Evolutionary conservation across 2,113 vertebrate species (phyloP).

Genomic region (Oncorhynchus mykiss): DNA sequence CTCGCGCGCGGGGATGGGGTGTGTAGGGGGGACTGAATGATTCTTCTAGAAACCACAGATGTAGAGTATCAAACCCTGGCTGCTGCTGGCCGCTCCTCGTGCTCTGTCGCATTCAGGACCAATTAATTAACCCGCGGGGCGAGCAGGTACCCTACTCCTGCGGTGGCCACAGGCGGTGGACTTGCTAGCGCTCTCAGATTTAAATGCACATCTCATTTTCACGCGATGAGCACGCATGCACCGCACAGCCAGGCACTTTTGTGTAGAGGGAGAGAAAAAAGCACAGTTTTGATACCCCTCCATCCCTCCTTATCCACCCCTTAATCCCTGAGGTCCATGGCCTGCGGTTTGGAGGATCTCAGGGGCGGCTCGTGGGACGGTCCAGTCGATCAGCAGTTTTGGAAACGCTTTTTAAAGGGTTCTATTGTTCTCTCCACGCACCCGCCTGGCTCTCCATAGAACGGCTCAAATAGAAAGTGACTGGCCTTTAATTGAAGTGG

Average conservation of each 20-base stretch:
- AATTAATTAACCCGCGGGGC: conserved; percentile 95
- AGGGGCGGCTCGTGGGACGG: conserved; percentile 79
- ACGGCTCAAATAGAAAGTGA: conserved; percentile 70
- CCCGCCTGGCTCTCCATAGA: conserved; percentile 62
- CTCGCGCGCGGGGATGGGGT: conserved; percentile 73
- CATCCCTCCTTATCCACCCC: conserved; percentile 77
- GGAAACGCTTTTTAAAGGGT: conserved; percentile 75
- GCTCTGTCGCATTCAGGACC: conserved; percentile 81
- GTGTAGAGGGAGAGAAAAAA: conserved; percentile 82
- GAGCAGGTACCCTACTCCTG: conserved; percentile 83
- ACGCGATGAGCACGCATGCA: conserved; percentile 80
- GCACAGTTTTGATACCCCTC: conserved; percentile 74
- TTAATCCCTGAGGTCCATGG: conserved; percentile 86
- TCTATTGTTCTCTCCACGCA: conserved; percentile 85
- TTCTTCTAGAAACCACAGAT: conserved; percentile 90
- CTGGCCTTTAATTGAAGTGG: conserved; percentile 76
- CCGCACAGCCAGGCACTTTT: conserved; percentile 71
- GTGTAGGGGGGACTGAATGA: conserved; percentile 75
- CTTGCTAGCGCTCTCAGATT: conserved; percentile 81
- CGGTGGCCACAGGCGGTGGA: conserved; percentile 87
- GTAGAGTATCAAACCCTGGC: conserved; percentile 86
- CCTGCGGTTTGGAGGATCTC: conserved; percentile 82
- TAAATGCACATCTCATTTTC: conserved; percentile 99
- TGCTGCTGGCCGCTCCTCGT: conserved; percentile 76
- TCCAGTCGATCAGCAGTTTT: conserved; percentile 52